phyloP scores from a whole-genome alignment of 2,888 invertebrate species.

The Mongoloraphidia duomilia region DNA sequence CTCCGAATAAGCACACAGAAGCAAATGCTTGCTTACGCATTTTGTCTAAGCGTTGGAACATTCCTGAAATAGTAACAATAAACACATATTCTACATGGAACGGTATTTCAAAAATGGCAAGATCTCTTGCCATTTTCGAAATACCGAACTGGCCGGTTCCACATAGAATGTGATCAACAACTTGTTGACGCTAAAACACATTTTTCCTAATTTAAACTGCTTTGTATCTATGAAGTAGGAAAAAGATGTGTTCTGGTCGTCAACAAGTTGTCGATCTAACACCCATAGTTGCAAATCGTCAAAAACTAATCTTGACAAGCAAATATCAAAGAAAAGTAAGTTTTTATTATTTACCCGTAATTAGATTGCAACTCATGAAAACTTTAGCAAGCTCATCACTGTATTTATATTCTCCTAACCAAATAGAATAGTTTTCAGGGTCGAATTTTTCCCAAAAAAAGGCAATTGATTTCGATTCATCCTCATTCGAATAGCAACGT shows the following conservation, averaged over 20 bases:
- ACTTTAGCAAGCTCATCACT: slow-evolving; percentile 79
- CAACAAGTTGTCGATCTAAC: not conserved
- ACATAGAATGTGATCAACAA: too few species aligned
- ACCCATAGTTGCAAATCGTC: not conserved
- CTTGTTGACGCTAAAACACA: too few species aligned
- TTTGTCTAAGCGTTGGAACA: slow-evolving; percentile 97
- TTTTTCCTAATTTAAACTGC: too few species aligned
- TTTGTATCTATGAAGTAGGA: too few species aligned
- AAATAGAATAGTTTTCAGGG: slow-evolving; percentile 88
- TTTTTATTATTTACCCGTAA: slow-evolving; percentile 47
- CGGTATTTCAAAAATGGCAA: too few species aligned
- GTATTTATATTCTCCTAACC: slow-evolving; percentile 95
- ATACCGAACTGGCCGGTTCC: too few species aligned
- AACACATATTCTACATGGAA: too few species aligned
- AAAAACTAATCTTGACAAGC: not conserved
- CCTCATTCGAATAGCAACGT: slow-evolving; percentile 92
- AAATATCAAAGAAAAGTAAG: not conserved
- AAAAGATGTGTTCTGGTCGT: not conserved
- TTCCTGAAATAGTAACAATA: slow-evolving; percentile 41
- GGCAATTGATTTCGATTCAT: slow-evolving; percentile 81
- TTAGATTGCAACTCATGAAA: slow-evolving; percentile 98
- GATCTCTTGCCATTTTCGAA: too few species aligned
- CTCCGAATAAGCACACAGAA: slow-evolving; percentile 85
- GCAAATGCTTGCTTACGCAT: slow-evolving; percentile 95
- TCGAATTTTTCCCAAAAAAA: slow-evolving; percentile 99